Base-by-base conservation (phyloP, 2,113 vertebrate species). In the Emydura subglobosa region DNA sequence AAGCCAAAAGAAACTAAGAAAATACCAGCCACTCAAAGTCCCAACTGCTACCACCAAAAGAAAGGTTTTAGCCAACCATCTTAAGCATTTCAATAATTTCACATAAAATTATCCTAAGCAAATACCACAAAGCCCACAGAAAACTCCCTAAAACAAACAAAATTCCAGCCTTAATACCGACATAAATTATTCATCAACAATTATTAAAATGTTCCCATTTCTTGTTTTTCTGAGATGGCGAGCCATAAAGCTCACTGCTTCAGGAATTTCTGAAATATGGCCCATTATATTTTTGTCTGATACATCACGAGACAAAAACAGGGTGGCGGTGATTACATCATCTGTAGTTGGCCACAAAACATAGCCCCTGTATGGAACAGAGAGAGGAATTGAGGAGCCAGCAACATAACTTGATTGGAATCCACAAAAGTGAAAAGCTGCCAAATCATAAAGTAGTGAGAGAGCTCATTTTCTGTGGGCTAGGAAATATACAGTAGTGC, bases 341-440 rank as follows among this genome's bases (percentile, higher is more conserved):
- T 6, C 14, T 54, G 5, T 22, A 78, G 24, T 1, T 84, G 83
- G 31, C 24, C 91, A 90, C 59, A 79, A 93, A 47, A 76, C 0
- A 1, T 1, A 1, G 31, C 19, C 29, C 19, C 53, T 0, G 0
- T 16, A n/a, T 29, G 57, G 83, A 88, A 87, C 82, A 86, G 55
- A 44, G 84, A 82, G 83, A 57, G 61, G 29, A 3, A 14, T 4
- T 81, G n/a, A 24, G 34, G 42, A 79, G 61, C 49, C 79, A 84
- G 53, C 34, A 95, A 87, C 57, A 29, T 65, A 74, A n/a, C 49
- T 24, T 31, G 31, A 7, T 53, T 72, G 83, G 34, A 86, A 47
- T n/a, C 61, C 74, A 65, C 1, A 0, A 85, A 57, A 44, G 79
- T 0, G 0, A 9, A 49, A 42, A 17, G 4, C 4, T 93, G 72